Evolutionary conservation across 2,888 invertebrate genomes (phyloP).

Genomic region (Gandaritis pyraliata): DNA sequence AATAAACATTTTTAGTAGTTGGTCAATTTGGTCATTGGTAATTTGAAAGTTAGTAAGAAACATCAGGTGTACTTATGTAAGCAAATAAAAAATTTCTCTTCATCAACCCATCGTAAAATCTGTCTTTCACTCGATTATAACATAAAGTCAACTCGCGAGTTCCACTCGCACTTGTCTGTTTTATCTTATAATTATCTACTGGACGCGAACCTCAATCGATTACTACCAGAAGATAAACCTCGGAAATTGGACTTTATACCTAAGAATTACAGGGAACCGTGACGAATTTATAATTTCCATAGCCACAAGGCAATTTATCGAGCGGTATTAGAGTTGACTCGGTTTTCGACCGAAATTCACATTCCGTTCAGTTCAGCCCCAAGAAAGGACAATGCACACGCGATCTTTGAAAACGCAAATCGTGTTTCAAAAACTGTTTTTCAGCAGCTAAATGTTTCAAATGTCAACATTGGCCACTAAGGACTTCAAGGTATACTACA

Average conservation of each 20-base stretch:
- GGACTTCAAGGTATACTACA: no score
- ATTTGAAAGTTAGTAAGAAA: constrained; percentile 27
- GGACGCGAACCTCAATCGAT: constrained; percentile 5
- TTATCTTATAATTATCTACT: neutral
- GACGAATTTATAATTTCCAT: constrained; percentile 25
- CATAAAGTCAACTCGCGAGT: no score
- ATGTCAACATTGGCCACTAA: neutral
- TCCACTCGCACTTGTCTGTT: no score
- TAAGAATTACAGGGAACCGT: constrained; percentile 24
- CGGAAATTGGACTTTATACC: constrained; percentile 12
- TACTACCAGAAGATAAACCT: constrained; percentile 17
- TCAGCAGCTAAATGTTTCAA: neutral
- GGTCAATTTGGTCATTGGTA: neutral
- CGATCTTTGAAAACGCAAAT: neutral
- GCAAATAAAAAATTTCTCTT: constrained; percentile 37
- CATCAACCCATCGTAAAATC: constrained; percentile 13
- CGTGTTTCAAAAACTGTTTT: neutral
- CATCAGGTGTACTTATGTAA: constrained; percentile 12
- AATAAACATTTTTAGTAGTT: no score
- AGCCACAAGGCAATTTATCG: constrained; percentile 11
- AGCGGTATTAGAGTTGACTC: constrained; percentile 3
- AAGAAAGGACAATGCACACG: neutral
- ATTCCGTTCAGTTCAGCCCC: no score
- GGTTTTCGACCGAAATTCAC: neutral
- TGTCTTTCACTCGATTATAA: constrained; percentile 9